Percentiles rank a stretch among this genome's conserved stretches.
Conservation (phyloP, 1,140 invertebrate genomes). For the Euura saliciscinereae region DNA sequence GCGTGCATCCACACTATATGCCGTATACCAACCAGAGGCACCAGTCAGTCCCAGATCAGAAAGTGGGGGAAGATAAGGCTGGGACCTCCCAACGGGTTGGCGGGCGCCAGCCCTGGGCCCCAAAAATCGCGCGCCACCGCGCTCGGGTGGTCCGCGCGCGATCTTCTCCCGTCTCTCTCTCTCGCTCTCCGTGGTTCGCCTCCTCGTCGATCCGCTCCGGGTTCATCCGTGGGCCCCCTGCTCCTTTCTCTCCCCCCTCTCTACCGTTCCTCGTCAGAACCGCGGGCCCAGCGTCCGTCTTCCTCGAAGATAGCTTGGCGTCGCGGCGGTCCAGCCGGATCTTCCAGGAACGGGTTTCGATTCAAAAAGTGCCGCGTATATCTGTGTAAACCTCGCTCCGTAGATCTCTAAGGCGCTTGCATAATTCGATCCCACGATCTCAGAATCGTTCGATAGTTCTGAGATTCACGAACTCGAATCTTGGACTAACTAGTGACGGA, state of each 20-base stretch:
- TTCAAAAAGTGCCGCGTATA: neutral
- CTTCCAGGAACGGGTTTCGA: conserved; percentile 7
- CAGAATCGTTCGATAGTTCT: neutral
- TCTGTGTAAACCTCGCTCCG: neutral
- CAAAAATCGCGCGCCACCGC: neutral
- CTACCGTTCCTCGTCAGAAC: conserved; percentile 11
- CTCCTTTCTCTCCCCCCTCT: conserved; percentile 11
- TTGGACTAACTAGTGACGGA: too few relatives aligned
- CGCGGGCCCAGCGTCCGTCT: conserved; percentile 15
- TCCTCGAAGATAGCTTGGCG: conserved; percentile 2
- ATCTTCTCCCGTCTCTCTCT: conserved; percentile 10
- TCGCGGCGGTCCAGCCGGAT: conserved; percentile 12
- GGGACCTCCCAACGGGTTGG: conserved; percentile 2
- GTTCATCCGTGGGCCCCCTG: conserved; percentile 16
- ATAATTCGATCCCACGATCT: neutral
- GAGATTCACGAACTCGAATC: too few relatives aligned
- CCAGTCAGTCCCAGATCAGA: neutral
- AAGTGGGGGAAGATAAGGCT: conserved; percentile 5
- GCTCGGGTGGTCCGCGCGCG: neutral
- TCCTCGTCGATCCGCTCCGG: conserved; percentile 15
- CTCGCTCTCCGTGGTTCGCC: neutral
- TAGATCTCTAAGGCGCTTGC: neutral
- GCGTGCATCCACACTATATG: neutral
- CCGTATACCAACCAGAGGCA: neutral
- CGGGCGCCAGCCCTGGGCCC: neutral